These are phyloP conservation scores for Yponomeuta evonymella DNA, from an alignment of 2,888 invertebrate species.

Conservation along the genomic window DNA sequence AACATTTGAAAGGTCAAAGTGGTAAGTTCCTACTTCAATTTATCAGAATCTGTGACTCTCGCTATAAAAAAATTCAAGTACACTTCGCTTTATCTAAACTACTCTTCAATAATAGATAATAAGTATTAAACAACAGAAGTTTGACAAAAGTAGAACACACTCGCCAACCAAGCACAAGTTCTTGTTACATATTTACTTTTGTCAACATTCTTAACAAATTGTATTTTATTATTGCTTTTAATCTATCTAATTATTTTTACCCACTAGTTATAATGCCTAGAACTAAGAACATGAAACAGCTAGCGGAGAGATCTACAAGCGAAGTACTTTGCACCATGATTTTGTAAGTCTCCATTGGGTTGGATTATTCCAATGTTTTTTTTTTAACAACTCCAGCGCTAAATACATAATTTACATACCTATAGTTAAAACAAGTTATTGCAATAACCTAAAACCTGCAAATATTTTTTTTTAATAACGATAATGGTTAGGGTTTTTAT, in stretches of 20 bases:
- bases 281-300: conserved; percentile 32
- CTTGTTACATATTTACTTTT: conserved; percentile 37
- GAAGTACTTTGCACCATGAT: background rate
- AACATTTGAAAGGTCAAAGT: background rate
- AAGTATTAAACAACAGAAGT: conserved; percentile 40
- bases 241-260: conserved; percentile 53
- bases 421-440: too few species aligned
- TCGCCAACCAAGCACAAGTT: background rate
- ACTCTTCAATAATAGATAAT: conserved; percentile 35
- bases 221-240: conserved; percentile 58
- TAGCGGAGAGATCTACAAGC: conserved; percentile 24
- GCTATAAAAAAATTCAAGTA: conserved; percentile 28
- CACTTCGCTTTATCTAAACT: conserved; percentile 42
- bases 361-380: too few species aligned
- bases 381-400: too few species aligned
- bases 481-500: too few species aligned
- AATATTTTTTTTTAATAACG: too few species aligned
- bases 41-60: conserved; percentile 30
- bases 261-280: conserved; percentile 27
- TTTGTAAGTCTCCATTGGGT: conserved; percentile 6
- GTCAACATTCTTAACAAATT: conserved; percentile 54
- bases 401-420: too few species aligned
- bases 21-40: background rate
- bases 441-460: too few species aligned
- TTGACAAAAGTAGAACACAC: conserved; percentile 51